Conservation (phyloP, 1,140 invertebrate genomes). For the Dreissena polymorpha region DNA sequence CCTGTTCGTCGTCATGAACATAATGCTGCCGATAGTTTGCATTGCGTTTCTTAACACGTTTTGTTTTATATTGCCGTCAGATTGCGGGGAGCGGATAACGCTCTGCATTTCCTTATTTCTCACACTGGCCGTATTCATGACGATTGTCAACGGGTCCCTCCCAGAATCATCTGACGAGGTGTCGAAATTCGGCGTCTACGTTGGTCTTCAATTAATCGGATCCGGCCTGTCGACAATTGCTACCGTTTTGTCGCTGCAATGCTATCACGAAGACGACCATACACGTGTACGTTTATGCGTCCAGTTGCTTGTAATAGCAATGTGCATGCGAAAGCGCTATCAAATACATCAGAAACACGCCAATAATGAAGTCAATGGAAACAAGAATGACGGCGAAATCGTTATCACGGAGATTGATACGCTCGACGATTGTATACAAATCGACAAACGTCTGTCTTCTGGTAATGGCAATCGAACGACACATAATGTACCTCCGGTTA, state of each 20-base stretch:
- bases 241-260: slow-evolving; percentile 20
- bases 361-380: neutral
- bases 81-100: slow-evolving; percentile 56
- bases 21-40: slow-evolving; percentile 49
- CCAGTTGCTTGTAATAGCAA: neutral
- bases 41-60: slow-evolving; percentile 41
- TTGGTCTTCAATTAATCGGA: slow-evolving; percentile 34
- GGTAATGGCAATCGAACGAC: neutral
- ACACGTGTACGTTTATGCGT: neutral
- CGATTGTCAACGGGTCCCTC: slow-evolving; percentile 32
- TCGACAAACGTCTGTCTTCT: neutral
- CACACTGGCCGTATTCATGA: slow-evolving; percentile 54
- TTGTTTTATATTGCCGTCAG: slow-evolving; percentile 45
- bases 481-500: neutral
- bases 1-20: slow-evolving; percentile 49
- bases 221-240: slow-evolving; percentile 23
- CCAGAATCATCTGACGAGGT: slow-evolving; percentile 47
- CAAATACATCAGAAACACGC: neutral
- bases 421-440: neutral
- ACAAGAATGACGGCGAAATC: neutral
- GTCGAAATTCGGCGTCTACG: slow-evolving; percentile 76
- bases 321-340: neutral
- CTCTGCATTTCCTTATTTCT: slow-evolving; percentile 54
- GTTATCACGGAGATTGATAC: neutral
- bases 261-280: slow-evolving; percentile 8